Evolutionary conservation across 2,888 invertebrate genomes (phyloP).

Genomic region (Athalia cordata): DNA sequence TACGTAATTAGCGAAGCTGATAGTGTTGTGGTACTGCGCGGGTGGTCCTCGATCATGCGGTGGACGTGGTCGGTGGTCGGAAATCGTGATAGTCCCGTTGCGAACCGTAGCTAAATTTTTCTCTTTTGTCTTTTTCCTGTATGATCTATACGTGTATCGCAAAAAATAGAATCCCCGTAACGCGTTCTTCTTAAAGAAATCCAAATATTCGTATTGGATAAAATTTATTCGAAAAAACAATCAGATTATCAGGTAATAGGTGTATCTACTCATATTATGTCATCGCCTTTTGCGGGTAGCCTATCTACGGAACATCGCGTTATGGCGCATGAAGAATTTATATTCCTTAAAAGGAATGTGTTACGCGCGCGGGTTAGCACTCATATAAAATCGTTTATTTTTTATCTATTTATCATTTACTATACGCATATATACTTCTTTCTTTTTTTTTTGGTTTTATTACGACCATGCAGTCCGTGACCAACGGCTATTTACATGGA

Average conservation of each 20-base stretch:
- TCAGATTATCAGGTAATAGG: neutral
- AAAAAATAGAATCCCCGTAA: neutral
- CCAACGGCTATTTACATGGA: conserved; percentile 58
- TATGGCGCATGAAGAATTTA: conserved; percentile 41
- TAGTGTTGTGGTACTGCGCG: conserved; percentile 17
- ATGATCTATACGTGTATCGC: neutral
- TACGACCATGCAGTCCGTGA: conserved; percentile 49
- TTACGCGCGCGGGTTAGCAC: conserved; percentile 51
- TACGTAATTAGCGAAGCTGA: conserved; percentile 38
- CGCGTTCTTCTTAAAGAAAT: too few species aligned
- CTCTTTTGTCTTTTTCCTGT: neutral
- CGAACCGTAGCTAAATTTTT: conserved; percentile 1
- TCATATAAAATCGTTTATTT: conserved; percentile 46
- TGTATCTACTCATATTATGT: neutral
- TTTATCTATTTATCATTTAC: conserved; percentile 22
- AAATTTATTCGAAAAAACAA: neutral
- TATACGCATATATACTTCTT: neutral
- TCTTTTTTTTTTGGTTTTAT: conserved; percentile 43
- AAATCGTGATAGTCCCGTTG: conserved; percentile 4
- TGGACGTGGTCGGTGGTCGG: neutral
- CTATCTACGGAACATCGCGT: conserved; percentile 4
- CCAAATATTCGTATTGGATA: too few species aligned
- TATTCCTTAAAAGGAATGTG: conserved; percentile 56
- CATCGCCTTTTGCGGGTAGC: conserved; percentile 4
- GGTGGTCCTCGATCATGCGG: conserved; percentile 15